Evolutionary conservation across 1,140 invertebrate genomes (phyloP).

Genomic region (Solen grandis): DNA sequence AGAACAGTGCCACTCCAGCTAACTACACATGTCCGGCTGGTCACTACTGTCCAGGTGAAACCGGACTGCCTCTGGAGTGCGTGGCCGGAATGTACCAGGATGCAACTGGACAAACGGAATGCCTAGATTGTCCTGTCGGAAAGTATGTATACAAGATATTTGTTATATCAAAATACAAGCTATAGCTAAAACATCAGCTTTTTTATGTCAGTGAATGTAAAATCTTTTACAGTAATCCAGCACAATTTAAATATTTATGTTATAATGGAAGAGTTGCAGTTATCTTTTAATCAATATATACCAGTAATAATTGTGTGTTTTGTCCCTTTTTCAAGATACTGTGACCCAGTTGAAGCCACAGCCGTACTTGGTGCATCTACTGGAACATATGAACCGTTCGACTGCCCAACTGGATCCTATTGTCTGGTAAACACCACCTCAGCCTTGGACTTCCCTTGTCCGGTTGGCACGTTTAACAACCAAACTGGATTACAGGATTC

Average conservation of each 20-base stretch:
- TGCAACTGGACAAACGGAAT: constrained; percentile 63
- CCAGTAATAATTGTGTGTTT: no score
- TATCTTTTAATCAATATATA: no score
- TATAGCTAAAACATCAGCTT: no score
- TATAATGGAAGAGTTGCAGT: no score
- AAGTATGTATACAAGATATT: constrained; percentile 61
- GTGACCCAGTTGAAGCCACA: constrained; percentile 76
- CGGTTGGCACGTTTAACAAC: constrained; percentile 75
- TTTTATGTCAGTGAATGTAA: no score
- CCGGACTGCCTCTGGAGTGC: constrained; percentile 69
- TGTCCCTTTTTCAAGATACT: no score
- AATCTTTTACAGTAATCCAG: no score
- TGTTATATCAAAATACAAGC: no score
- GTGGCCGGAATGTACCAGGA: constrained; percentile 74
- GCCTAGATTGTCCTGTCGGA: constrained; percentile 76
- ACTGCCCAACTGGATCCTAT: constrained; percentile 76
- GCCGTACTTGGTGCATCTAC: constrained; percentile 60
- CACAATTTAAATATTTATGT: no score
- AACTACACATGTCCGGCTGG: constrained; percentile 77
- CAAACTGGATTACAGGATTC: constrained; percentile 66
- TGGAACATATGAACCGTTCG: constrained; percentile 73
- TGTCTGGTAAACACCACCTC: constrained; percentile 71
- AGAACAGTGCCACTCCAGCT: constrained; percentile 67
- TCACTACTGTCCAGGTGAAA: constrained; percentile 73
- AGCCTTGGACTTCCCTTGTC: constrained; percentile 70